These are phyloP conservation scores for Clarias magur DNA, from an alignment of 2,113 vertebrate genomes.

Conservation along the genomic window DNA sequence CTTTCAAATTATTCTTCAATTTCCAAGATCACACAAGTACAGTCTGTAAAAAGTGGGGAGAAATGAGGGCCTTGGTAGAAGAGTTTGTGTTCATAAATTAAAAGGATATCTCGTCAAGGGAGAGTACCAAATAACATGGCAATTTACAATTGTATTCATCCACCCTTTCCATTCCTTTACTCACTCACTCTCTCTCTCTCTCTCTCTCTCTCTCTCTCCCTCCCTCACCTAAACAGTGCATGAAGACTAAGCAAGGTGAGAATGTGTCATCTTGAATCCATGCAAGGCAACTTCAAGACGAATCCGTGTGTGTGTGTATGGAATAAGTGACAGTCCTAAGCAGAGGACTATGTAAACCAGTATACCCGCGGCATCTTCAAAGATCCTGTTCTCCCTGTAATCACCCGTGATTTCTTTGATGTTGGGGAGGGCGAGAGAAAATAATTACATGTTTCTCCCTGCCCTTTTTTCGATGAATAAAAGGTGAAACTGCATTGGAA, in stretches of 20 bases:
- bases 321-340: conserved; percentile 31
- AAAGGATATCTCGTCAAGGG: conserved; percentile 28
- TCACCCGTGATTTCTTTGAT: conserved; percentile 73
- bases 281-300: conserved; percentile 15
- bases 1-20: conserved; percentile 34
- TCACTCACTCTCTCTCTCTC: neutral
- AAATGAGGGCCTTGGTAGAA: conserved; percentile 20
- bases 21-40: conserved; percentile 10
- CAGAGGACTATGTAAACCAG: conserved; percentile 59
- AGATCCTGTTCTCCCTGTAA: conserved; percentile 71
- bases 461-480: conserved; percentile 68
- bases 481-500: conserved; percentile 69
- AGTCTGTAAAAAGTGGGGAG: conserved; percentile 7
- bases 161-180: neutral
- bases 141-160: conserved; percentile 12
- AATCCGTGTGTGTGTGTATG: conserved; percentile 1
- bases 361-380: conserved; percentile 68
- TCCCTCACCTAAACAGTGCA: neutral
- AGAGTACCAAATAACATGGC: conserved; percentile 26
- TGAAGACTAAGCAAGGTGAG: neutral
- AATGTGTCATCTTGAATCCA: neutral
- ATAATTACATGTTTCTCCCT: conserved; percentile 69
- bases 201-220: no score
- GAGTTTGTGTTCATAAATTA: conserved; percentile 30
- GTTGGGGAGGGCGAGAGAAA: conserved; percentile 68